A percentile compares a stretch with the other conserved stretches of the same genome.
Conservation (phyloP, 2,113 vertebrate species). For the Leiothrix lutea region DNA sequence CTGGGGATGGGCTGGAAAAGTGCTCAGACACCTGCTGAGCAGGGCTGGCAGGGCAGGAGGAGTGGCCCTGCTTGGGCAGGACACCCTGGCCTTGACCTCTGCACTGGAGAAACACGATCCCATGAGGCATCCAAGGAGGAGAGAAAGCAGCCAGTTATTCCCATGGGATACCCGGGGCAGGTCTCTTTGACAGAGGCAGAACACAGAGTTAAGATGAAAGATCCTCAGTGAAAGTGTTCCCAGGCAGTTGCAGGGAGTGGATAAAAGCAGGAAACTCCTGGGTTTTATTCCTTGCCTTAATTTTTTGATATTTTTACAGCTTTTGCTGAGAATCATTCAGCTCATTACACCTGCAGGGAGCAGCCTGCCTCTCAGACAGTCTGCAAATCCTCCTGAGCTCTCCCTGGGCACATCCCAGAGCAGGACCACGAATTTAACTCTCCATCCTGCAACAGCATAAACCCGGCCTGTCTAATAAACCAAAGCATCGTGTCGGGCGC, state of each 20-base stretch:
- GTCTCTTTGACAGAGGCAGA: background rate
- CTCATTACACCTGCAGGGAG: background rate
- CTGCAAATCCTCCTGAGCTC: background rate
- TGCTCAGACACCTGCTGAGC: background rate
- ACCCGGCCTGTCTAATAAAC: background rate
- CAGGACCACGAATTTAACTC: background rate
- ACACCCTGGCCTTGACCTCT: background rate
- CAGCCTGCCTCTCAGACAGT: background rate
- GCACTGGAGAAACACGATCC: background rate
- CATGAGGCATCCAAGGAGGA: background rate
- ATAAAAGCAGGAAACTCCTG: background rate
- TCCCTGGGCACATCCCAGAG: background rate
- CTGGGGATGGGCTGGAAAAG: background rate
- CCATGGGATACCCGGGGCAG: background rate
- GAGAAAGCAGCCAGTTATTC: background rate
- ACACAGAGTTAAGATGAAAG: background rate
- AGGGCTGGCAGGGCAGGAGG: background rate
- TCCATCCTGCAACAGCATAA: background rate
- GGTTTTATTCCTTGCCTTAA: background rate
- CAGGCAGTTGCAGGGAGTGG: background rate
- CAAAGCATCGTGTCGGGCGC: accelerated
- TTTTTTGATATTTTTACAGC: background rate
- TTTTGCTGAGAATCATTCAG: background rate
- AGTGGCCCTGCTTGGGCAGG: background rate
- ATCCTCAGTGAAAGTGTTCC: background rate